Conservation (phyloP, 2,888 invertebrate genomes). For the Standfussiana lucernea region DNA sequence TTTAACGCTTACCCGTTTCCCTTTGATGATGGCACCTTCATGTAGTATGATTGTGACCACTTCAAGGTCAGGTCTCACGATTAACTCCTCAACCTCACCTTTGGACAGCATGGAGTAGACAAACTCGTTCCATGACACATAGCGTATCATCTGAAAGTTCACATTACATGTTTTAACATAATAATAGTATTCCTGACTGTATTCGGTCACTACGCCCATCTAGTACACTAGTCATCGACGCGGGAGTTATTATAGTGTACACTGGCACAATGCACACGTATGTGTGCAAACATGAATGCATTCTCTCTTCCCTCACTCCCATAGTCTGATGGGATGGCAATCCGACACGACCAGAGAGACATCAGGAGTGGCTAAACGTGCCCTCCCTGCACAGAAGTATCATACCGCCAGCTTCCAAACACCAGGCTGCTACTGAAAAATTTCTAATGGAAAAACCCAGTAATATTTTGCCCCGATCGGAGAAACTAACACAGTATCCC, state of each 20-base stretch:
- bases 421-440: neutral
- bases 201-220: neutral
- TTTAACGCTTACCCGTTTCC: slow-evolving; percentile 90
- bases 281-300: neutral
- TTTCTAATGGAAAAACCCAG: neutral
- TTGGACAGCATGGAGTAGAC: slow-evolving; percentile 97
- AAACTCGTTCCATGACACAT: slow-evolving; percentile 99
- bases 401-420: neutral
- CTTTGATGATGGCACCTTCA: slow-evolving; percentile 96
- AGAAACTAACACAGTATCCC: neutral
- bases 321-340: neutral
- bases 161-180: neutral
- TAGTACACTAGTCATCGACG: neutral
- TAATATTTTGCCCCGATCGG: neutral
- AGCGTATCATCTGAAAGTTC: slow-evolving; percentile 91
- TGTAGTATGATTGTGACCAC: slow-evolving; percentile 96
- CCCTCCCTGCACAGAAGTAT: too few relatives aligned
- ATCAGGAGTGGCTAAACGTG: neutral
- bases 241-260: neutral
- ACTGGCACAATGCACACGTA: neutral
- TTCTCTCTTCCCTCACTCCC: too few relatives aligned
- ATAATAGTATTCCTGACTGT: neutral
- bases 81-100: slow-evolving; percentile 97
- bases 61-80: slow-evolving; percentile 96
- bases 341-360: neutral